phyloP scores from a whole-genome alignment of 2,888 invertebrate genomes.

The Morinoia aosen region DNA sequence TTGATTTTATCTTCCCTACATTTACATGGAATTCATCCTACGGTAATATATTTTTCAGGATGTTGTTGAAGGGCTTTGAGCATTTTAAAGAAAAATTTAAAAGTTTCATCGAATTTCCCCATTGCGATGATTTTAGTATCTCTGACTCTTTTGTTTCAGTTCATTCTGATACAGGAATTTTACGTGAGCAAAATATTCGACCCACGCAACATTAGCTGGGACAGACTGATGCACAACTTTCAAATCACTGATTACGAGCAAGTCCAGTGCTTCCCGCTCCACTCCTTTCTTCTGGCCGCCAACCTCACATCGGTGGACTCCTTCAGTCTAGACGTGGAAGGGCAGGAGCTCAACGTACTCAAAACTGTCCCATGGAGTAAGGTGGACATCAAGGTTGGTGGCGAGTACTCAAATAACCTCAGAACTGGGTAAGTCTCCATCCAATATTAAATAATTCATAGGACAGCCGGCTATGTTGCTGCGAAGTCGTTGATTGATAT shows the following conservation, averaged over 20 bases:
- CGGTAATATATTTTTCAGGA: neutral
- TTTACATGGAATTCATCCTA: neutral
- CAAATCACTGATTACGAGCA: slow-evolving; percentile 28
- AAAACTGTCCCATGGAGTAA: slow-evolving; percentile 75
- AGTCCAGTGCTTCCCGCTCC: slow-evolving; percentile 75
- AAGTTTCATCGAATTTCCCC: no score
- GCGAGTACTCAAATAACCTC: no score
- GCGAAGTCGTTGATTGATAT: no score
- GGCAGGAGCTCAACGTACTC: slow-evolving; percentile 74
- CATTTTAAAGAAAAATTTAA: no score
- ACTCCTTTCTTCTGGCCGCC: slow-evolving; percentile 73
- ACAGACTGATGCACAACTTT: neutral
- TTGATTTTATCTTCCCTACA: neutral
- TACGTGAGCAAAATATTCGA: slow-evolving; percentile 64
- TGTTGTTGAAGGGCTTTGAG: no score
- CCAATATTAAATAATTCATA: no score
- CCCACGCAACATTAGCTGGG: neutral
- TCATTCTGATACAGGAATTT: slow-evolving; percentile 62
- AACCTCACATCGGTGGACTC: slow-evolving; percentile 74
- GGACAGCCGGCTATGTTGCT: no score
- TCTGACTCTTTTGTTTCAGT: slow-evolving; percentile 47
- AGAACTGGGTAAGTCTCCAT: no score
- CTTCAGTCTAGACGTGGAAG: slow-evolving; percentile 76
- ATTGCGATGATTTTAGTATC: no score
- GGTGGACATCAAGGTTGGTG: slow-evolving; percentile 72